Evolutionary conservation across 1,140 invertebrate species (phyloP), one percentile per base, ranked within the genome.

Genomic region (Capitella teleta): DNA sequence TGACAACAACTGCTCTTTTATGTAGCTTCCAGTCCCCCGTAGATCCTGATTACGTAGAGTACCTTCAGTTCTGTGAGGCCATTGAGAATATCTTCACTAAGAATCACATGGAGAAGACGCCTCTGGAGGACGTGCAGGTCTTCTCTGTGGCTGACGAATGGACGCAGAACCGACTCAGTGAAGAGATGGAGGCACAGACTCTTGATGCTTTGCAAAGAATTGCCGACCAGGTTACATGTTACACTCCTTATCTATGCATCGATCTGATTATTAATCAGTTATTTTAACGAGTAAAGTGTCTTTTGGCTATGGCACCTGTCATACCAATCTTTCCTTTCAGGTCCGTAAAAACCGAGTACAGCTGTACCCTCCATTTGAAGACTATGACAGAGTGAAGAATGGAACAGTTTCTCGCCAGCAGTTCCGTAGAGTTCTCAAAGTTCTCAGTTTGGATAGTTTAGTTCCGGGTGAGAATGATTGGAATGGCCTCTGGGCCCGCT

Each of bases 361-460:
- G 57, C 56, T 72, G 44, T 72, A 67, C 48, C 70, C 70, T 6
- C 56, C 68, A 52, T 72, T 73, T 60, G 67, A 73, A 50, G 70
- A 72, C 58, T 73, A 63, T 52, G 70, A 73, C 49, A 53, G 56
- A 38, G 61, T 69, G 16, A 63, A 72, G 51, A 70, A 64, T 54
- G 69, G 68, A 2, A 60, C 57, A 28, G 64, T 73, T 8, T 64
- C 69, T 10, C 54, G 58, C 36, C 65, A 61, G 32, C 70, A 73
- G 55, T 73, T 73, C 54, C 55, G 63, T 16, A 53, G 70, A 30
- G 68, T 72, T 4, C 62, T 73, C 0, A 65, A 49, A n/a, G 67
- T 68, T 45, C 56, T 73, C 1, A 61, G 68, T 42, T 57, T 73
- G 5, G 63, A 57, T 19, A 62, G 58, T 49, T 48, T 67, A 12